phyloP scores from a whole-genome alignment of 35 echinoderm and acorn worm species.

The Lytechinus pictus region DNA sequence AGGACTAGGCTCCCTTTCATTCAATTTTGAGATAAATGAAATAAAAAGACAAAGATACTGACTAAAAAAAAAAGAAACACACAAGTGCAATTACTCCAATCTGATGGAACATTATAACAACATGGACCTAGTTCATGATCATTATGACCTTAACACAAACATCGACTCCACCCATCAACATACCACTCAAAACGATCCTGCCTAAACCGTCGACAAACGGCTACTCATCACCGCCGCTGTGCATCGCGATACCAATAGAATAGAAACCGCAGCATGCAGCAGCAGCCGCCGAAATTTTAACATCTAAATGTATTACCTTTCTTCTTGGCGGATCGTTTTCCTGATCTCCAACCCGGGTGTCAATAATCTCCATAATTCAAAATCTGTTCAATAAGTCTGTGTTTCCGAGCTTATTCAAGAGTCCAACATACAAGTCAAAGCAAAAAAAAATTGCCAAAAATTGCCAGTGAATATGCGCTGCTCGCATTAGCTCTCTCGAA shows the following conservation, averaged over 20 bases:
- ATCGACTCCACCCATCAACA: neutral
- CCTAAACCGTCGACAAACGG: neutral
- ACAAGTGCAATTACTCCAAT: too few species aligned
- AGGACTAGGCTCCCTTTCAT: too few species aligned
- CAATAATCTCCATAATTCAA: constrained; percentile 4
- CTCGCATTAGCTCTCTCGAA: too few species aligned
- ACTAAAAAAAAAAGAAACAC: too few species aligned
- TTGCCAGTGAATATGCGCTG: too few species aligned
- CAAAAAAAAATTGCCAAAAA: too few species aligned
- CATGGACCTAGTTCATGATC: neutral
- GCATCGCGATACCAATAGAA: neutral
- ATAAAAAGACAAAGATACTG: too few species aligned
- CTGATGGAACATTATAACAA: too few species aligned
- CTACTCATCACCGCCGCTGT: too few species aligned
- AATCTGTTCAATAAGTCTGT: neutral
- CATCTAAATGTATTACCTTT: constrained; percentile 22
- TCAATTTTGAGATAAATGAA: too few species aligned
- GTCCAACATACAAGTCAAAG: too few species aligned
- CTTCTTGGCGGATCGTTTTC: constrained; percentile 36
- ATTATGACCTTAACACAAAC: neutral
- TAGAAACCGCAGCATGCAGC: neutral
- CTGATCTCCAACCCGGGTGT: neutral
- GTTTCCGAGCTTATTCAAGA: neutral
- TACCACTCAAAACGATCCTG: neutral
- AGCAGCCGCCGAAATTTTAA: neutral